Evolutionary conservation across 1,140 invertebrate genomes (phyloP).

Genomic region (Chionoecetes opilio): DNA sequence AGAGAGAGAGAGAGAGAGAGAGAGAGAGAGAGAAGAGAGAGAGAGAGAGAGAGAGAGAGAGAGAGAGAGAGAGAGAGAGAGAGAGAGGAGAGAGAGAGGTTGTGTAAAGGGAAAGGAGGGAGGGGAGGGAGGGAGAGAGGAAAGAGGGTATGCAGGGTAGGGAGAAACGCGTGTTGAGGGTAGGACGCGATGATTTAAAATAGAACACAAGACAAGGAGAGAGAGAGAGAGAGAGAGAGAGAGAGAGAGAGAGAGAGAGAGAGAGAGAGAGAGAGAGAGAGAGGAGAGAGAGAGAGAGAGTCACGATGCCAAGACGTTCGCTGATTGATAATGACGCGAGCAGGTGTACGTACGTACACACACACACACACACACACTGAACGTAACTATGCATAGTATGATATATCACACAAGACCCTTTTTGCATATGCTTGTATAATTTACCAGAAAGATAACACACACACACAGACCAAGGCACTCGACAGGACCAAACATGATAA

Average conservation of each 20-base stretch:
- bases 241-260: neutral
- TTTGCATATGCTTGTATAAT: neutral
- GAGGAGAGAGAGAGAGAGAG: slow-evolving; percentile 45
- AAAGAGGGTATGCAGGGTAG: neutral
- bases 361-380: slow-evolving; percentile 52
- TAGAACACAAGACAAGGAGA: neutral
- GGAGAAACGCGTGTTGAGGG: neutral
- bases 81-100: neutral
- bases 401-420: neutral
- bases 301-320: neutral
- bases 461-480: neutral
- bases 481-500: too few relatives aligned
- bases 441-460: neutral
- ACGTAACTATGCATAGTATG: neutral
- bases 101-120: neutral
- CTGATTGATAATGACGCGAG: neutral
- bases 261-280: slow-evolving; percentile 46
- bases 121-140: neutral
- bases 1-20: neutral
- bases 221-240: neutral
- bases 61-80: too few relatives aligned
- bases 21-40: neutral
- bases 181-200: neutral
- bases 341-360: neutral
- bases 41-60: too few relatives aligned